Evolutionary conservation across 2,888 invertebrate genomes (phyloP), one percentile per base, ranked within the genome.

Genomic region (Clivina fossor): DNA sequence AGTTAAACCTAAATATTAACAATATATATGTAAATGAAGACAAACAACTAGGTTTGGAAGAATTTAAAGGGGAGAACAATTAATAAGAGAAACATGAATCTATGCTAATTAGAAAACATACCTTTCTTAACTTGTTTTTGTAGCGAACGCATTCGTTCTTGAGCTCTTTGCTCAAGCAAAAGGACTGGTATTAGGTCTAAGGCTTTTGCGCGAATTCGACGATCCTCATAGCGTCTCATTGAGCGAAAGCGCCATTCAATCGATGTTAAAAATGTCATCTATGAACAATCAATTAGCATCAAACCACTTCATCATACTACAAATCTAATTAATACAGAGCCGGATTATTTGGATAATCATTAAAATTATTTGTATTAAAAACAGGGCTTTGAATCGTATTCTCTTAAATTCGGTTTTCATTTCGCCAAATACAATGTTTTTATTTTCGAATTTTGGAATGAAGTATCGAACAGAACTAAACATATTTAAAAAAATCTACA

Each of bases 131-230:
- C 75, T 59, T 76, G 73, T 68, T 76, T 78, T 69, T 88, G 88
- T 24, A 84, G 74, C 4, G 74, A 73, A 51, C 85, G 70, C 50
- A 88, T 74, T 49, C 80, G 79, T 50, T 81, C 76, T 57, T 83
- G 75, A 0, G 91, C 88, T 62, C 76, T 77, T 26, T 80, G 69
- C 63, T 86, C 81, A 19, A 94, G 72, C 2, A 78, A 76, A 5
- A 75, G 75, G 0, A 87, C 62, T 0, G 93, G 93, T 56, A 94
- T 84, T 13, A 83, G 65, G 3, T 75, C 71, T 48, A 79, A 78
- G 0, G 91, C 91, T 59, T 81, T 75, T 47, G 77, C 75, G 64
- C 86, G 83, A 2, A 90, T 70, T 1, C 76, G 71, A 53, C 77
- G 73, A 66, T 90, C 80, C 68, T 90, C 90, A 70, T 91, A 92